A percentile compares a stretch with the other conserved stretches of the same genome.
These are phyloP conservation scores for Pogonocichla stellata DNA, from an alignment of 2,113 vertebrate species.

Conservation along the genomic window DNA sequence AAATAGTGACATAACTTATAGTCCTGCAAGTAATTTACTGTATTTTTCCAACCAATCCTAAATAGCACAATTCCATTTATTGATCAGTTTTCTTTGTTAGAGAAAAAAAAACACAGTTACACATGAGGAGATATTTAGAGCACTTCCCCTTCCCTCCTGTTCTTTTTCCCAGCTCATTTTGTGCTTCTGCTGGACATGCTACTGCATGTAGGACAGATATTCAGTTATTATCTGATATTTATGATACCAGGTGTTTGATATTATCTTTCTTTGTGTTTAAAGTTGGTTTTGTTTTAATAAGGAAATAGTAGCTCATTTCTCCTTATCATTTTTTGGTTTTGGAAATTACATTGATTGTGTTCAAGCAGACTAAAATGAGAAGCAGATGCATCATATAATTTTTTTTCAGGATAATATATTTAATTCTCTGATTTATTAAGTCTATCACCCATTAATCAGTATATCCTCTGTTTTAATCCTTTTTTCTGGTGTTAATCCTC, in stretches of 20 bases:
- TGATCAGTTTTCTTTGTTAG: not conserved
- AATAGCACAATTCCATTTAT: not conserved
- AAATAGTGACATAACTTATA: accelerated
- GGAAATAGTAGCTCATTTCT: not conserved
- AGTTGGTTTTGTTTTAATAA: not conserved
- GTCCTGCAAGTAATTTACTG: not conserved
- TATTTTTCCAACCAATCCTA: not conserved
- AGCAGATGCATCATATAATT: not conserved
- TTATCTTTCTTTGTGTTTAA: not conserved
- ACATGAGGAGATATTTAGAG: not conserved
- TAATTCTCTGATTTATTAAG: not conserved
- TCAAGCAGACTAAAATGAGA: not conserved
- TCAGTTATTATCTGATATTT: not conserved
- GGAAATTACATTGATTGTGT: not conserved
- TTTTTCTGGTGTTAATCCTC: not conserved
- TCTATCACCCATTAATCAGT: not conserved
- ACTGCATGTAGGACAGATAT: not conserved
- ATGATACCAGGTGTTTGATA: not conserved
- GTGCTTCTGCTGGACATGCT: not conserved
- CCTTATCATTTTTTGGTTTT: not conserved
- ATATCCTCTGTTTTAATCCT: not conserved
- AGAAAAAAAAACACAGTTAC: not conserved
- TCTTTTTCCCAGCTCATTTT: not conserved
- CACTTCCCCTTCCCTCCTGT: not conserved
- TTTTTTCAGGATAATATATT: not conserved